Evolutionary conservation across 1,140 invertebrate species (phyloP).

Genomic region (Drosophila arizonae): DNA sequence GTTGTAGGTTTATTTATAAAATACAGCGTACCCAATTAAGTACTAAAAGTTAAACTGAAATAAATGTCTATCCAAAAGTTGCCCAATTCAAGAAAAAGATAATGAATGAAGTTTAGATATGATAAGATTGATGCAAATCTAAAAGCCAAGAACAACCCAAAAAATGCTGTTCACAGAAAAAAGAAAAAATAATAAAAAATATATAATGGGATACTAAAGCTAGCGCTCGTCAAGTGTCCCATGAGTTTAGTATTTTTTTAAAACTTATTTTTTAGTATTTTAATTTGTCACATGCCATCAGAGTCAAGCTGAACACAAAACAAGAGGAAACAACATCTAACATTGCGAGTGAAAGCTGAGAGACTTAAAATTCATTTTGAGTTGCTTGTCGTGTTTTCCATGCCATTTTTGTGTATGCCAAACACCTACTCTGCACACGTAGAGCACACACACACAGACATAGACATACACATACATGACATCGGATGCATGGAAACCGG

Average conservation of each 20-base stretch:
- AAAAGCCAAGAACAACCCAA: not conserved
- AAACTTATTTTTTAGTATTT: slow-evolving; percentile 58
- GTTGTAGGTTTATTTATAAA: too few relatives aligned
- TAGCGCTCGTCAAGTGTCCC: slow-evolving; percentile 23
- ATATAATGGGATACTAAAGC: too few relatives aligned
- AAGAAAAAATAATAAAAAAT: not conserved
- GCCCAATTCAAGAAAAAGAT: not conserved
- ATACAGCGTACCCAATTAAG: too few relatives aligned
- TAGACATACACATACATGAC: not conserved
- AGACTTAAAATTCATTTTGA: slow-evolving; percentile 69
- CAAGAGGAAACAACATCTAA: not conserved
- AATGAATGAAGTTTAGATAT: slow-evolving; percentile 1
- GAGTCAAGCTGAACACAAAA: slow-evolving; percentile 14
- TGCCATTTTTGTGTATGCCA: slow-evolving; percentile 43
- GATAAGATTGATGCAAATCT: too few relatives aligned
- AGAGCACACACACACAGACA: slow-evolving; percentile 4
- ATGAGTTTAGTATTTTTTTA: slow-evolving; percentile 26
- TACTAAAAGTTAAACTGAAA: too few relatives aligned
- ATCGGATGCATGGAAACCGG: slow-evolving; percentile 1
- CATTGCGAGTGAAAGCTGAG: slow-evolving; percentile 55
- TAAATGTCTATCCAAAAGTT: not conserved
- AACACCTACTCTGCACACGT: slow-evolving; percentile 16
- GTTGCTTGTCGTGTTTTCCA: slow-evolving; percentile 56
- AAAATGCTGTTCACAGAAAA: too few relatives aligned
- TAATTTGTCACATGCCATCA: slow-evolving; percentile 59